Evolutionary conservation across 2,888 invertebrate genomes (phyloP).

Genomic region (Allolobophora icterica): DNA sequence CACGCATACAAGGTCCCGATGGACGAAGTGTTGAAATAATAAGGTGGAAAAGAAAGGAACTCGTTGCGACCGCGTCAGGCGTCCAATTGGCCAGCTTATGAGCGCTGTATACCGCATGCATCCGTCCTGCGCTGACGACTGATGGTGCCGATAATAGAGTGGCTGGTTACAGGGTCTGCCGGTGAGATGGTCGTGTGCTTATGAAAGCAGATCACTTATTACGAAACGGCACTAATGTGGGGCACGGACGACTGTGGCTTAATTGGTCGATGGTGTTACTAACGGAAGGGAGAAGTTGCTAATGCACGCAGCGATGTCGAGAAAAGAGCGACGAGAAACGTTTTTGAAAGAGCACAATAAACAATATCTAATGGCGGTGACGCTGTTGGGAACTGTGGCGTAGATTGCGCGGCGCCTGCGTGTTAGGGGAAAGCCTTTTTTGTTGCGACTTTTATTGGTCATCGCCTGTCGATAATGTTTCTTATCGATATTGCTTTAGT

Average conservation of each 20-base stretch:
- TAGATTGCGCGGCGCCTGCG: neutral
- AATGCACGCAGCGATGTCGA: neutral
- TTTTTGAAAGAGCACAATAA: neutral
- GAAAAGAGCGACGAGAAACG: neutral
- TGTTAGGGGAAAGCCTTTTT: neutral
- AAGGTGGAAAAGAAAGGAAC: neutral
- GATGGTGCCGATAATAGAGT: neutral
- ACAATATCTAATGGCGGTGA: neutral
- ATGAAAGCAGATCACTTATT: neutral
- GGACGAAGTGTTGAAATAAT: neutral
- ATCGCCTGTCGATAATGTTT: neutral
- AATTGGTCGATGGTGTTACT: neutral
- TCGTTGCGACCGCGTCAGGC: no score
- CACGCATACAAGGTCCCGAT: neutral
- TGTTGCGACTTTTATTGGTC: neutral
- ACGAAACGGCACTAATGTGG: neutral
- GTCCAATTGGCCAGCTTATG: neutral
- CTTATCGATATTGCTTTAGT: neutral
- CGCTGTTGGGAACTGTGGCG: neutral
- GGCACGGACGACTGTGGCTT: neutral
- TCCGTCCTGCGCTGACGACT: neutral
- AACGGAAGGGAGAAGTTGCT: neutral
- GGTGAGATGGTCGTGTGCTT: neutral
- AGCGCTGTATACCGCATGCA: neutral
- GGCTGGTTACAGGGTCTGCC: neutral